Percentiles rank a stretch among this genome's conserved stretches.
Evolutionary conservation across 2,888 invertebrate genomes (phyloP).

Genomic region (Drosophila quinaria): DNA sequence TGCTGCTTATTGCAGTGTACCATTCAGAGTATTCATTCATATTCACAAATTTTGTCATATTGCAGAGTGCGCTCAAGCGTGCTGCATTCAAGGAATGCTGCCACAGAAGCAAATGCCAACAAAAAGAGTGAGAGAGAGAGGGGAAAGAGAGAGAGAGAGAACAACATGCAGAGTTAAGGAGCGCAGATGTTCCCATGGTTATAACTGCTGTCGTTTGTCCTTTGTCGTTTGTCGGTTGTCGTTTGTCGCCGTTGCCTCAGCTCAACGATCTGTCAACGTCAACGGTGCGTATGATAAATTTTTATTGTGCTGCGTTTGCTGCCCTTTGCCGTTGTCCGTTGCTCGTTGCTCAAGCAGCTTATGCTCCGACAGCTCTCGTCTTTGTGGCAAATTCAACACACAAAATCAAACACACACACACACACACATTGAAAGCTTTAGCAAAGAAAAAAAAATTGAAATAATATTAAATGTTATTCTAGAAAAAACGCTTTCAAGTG

Average conservation of each 20-base stretch:
- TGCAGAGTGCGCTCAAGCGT: constrained; percentile 70
- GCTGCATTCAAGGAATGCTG: constrained; percentile 57
- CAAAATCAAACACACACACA: not conserved
- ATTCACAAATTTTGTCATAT: constrained; percentile 65
- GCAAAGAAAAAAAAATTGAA: constrained; percentile 3
- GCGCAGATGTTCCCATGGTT: constrained; percentile 38
- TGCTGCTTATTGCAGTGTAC: constrained; percentile 33
- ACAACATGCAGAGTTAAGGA: constrained; percentile 11
- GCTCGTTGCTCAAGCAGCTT: constrained; percentile 25
- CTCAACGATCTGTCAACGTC: constrained; percentile 79
- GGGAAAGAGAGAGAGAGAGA: not conserved
- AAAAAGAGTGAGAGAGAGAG: not conserved
- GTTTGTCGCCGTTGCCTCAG: constrained; percentile 52
- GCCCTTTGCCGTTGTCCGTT: constrained; percentile 10
- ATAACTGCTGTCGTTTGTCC: constrained; percentile 34
- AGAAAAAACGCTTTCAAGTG: constrained; percentile 10
- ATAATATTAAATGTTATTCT: constrained; percentile 12
- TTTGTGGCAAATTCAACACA: constrained; percentile 21
- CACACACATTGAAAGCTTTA: not conserved
- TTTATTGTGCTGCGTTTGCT: constrained; percentile 64
- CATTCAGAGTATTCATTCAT: constrained; percentile 50
- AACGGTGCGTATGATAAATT: constrained; percentile 80
- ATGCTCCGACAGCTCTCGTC: constrained; percentile 40
- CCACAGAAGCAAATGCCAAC: constrained; percentile 11
- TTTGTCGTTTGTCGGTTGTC: constrained; percentile 33